A percentile compares a stretch with the other conserved stretches of the same genome.
Conservation (phyloP, 2,113 vertebrate genomes). For the Myrmecobius fasciatus region DNA sequence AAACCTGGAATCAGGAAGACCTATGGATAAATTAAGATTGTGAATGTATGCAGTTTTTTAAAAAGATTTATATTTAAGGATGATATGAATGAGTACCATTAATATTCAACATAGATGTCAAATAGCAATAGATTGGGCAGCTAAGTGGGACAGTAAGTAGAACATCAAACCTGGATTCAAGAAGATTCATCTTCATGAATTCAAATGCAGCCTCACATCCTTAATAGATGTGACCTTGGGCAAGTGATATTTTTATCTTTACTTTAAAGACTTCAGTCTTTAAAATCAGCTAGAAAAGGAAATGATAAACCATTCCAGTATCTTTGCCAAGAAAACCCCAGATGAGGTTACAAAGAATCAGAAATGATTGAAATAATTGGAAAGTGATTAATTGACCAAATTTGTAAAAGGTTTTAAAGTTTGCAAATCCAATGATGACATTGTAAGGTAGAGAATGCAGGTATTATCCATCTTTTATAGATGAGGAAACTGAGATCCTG, state of each 20-base stretch:
- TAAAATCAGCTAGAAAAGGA: not conserved
- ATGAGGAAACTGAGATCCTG: not conserved
- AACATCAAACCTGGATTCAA: not conserved
- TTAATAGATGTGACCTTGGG: too few species aligned
- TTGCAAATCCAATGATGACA: not conserved
- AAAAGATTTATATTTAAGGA: slow-evolving; percentile 7
- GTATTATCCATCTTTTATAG: not conserved
- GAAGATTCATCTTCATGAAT: not conserved
- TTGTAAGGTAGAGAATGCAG: not conserved
- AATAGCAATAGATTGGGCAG: not conserved
- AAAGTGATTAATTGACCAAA: not conserved
- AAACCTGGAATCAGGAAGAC: too few species aligned
- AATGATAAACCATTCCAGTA: not conserved
- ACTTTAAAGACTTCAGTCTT: not conserved
- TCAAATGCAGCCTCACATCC: not conserved
- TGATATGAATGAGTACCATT: too few species aligned
- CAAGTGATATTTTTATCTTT: not conserved
- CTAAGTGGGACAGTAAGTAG: not conserved
- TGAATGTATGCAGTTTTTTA: not conserved
- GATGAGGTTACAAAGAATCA: not conserved
- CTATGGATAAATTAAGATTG: not conserved
- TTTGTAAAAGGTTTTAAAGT: not conserved
- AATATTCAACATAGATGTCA: not conserved
- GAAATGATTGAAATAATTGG: not conserved
- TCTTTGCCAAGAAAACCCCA: not conserved